Base-by-base conservation (phyloP, 2,797 vertebrate genomes). In the Platyrinchus mystaceus region DNA sequence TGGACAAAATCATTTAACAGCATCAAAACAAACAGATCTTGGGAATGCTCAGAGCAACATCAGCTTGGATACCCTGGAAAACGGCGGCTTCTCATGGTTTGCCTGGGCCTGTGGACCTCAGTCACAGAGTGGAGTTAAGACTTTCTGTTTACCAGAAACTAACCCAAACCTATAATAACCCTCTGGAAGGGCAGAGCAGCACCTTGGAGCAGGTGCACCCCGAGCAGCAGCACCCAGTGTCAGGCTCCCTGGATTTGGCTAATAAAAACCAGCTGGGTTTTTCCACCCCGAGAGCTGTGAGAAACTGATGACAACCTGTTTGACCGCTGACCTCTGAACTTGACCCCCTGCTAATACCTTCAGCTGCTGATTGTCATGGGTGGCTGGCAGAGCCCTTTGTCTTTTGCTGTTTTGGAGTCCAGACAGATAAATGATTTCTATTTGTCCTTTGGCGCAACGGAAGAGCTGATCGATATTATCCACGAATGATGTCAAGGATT, bases 401-500 rank as follows among this genome's bases (percentile, higher is more conserved):
- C 98, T 98, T 90, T 47, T 91, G 96, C 97, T 97, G 97, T 98
- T 98, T 98, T 97, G 98, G 97, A 98, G 98, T 98, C 97, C 98
- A 98, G 98, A 98, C 98, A 98, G 98, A 99, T 98, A 99, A 99
- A 99, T 99, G 98, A 98, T 99, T 99, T 99, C 98, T 98, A 98
- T 99, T 99, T 98, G 98, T 99, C 98, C 99, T 99, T 98, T 98
- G 98, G 98, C 98, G 98, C 98, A 98, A 95, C 93, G 98, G 98
- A 98, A 98, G 98, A 99, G 98, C 98, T 98, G 99, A 99, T 99
- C 98, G 98, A 99, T 99, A 99, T 98, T 98, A 99, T 98, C 98
- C 97, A 94, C 97, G 98, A 98, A 99, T 99, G 98, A 98, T 99
- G 99, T 99, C 98, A 98, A 99, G 99, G 98, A 99, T 99, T 99